Evolutionary conservation across 2,113 vertebrate genomes (phyloP).

Genomic region (Hiodon tergisus): DNA sequence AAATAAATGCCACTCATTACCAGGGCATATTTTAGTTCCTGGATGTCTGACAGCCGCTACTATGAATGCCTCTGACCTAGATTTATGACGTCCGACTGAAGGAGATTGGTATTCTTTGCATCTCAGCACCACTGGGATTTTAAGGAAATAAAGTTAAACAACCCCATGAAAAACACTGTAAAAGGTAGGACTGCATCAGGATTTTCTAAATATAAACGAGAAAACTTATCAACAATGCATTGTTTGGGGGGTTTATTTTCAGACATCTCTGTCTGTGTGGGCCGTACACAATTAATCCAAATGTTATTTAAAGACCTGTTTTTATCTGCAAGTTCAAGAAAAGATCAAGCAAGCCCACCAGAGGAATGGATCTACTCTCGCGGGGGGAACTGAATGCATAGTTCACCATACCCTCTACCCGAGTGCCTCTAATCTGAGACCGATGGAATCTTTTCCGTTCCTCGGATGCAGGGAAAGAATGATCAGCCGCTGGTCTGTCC

Average conservation of each 20-base stretch:
- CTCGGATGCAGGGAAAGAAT: conserved; percentile 16
- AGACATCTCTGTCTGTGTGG: neutral
- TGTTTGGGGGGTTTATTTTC: neutral
- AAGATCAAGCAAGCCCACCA: no score
- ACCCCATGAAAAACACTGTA: neutral
- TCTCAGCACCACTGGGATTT: neutral
- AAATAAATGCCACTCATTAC: neutral
- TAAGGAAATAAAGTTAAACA: neutral
- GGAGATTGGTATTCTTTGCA: neutral
- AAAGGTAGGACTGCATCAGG: neutral
- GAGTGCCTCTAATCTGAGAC: neutral
- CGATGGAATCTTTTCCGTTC: neutral
- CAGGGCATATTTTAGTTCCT: neutral
- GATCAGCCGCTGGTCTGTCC: neutral
- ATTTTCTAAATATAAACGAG: neutral
- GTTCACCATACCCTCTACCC: neutral
- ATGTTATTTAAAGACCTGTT: no score
- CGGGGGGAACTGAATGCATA: neutral
- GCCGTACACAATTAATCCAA: neutral
- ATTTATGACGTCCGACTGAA: neutral
- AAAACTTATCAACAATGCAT: neutral
- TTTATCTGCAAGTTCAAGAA: no score
- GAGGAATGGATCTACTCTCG: no score
- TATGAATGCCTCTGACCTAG: neutral
- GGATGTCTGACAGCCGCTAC: neutral